Evolutionary conservation across 2,113 vertebrate species (phyloP).

Genomic region (Lasiurus borealis): DNA sequence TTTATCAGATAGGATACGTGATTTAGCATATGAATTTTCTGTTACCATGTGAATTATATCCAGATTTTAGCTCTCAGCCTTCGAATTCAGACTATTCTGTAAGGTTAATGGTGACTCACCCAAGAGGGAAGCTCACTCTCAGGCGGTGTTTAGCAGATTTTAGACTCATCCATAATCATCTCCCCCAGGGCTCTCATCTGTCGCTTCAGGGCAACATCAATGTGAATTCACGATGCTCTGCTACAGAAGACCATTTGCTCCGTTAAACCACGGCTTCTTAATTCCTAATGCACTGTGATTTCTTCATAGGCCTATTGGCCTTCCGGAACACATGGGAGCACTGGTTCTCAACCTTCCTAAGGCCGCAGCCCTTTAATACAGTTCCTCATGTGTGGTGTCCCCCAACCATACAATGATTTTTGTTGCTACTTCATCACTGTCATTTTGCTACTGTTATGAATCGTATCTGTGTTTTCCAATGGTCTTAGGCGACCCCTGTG

Average conservation of each 20-base stretch:
- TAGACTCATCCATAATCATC: neutral
- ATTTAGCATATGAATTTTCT: neutral
- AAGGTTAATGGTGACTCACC: neutral
- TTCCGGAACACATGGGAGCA: neutral
- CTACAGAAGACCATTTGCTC: neutral
- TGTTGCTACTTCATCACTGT: no score
- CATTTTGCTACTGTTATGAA: no score
- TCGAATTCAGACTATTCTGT: slow-evolving; percentile 40
- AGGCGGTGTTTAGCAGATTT: slow-evolving; percentile 10
- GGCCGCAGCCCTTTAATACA: no score
- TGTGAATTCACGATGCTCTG: neutral
- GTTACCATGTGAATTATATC: neutral
- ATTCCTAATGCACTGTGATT: neutral
- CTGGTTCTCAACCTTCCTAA: no score
- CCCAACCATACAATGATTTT: no score
- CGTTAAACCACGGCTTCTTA: neutral
- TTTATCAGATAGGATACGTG: neutral
- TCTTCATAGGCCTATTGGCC: neutral
- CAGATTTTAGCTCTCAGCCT: neutral
- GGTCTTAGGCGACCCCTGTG: no score
- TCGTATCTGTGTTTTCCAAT: no score
- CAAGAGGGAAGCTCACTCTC: neutral
- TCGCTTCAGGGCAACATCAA: neutral
- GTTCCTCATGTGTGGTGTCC: no score
- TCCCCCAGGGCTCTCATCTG: neutral